A percentile compares a stretch with the other conserved stretches of the same genome.
Evolutionary conservation across 2,113 vertebrate species (phyloP).

Genomic region (Nesogale talazaci): DNA sequence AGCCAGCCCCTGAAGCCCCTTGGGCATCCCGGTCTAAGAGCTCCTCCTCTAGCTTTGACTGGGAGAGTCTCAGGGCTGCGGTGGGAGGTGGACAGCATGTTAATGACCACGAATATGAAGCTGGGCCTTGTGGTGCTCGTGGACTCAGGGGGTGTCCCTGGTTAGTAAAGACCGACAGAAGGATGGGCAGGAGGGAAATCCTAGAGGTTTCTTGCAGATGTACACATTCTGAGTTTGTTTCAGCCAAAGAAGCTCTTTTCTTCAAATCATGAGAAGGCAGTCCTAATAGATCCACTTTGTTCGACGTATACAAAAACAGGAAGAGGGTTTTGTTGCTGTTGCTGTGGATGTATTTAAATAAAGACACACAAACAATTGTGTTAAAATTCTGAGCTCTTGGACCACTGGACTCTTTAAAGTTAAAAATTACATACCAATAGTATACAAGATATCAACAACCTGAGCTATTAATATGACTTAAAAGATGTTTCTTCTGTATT

Average conservation of each 20-base stretch:
- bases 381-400: neutral
- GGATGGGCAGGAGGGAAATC: too few species aligned
- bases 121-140: too few species aligned
- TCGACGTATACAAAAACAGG: neutral
- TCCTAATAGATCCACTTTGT: neutral
- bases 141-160: too few species aligned
- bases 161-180: too few species aligned
- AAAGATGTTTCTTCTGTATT: neutral
- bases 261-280: neutral
- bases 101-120: too few species aligned
- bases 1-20: too few species aligned
- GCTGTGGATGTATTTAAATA: constrained; percentile 9
- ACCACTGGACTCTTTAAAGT: neutral
- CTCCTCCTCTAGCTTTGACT: too few species aligned
- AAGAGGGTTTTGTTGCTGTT: neutral
- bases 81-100: too few species aligned
- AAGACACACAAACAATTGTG: neutral
- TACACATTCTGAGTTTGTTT: neutral
- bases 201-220: neutral
- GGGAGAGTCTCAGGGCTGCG: too few species aligned
- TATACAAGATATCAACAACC: neutral
- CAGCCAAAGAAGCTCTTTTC: neutral
- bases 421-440: neutral
- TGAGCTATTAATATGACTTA: neutral
- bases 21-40: too few species aligned